Conservation (phyloP, 1,140 invertebrate genomes). For the Geopemphigus sp. region DNA sequence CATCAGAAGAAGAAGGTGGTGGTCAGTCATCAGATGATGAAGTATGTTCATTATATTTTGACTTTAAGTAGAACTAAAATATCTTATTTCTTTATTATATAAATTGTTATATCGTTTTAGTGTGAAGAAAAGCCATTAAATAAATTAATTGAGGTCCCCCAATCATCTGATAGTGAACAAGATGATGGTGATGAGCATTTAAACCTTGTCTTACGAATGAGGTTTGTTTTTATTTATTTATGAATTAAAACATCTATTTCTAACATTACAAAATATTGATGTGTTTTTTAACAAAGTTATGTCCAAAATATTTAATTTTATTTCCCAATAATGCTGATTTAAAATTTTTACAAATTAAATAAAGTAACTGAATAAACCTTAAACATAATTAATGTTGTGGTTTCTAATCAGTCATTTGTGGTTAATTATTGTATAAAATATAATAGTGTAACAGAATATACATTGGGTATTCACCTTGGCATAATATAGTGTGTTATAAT, state of each 20-base stretch:
- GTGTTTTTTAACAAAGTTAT: neutral
- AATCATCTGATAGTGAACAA: constrained; percentile 62
- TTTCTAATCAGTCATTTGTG: no score
- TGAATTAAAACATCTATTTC: neutral
- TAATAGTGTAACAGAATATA: no score
- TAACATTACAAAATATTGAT: neutral
- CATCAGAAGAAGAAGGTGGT: constrained; percentile 76
- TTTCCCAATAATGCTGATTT: neutral
- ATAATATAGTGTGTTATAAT: no score
- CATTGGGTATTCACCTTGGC: no score
- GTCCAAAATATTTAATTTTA: neutral
- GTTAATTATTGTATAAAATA: no score
- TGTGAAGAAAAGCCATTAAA: constrained; percentile 60
- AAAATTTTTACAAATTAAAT: neutral
- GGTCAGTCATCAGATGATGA: constrained; percentile 57
- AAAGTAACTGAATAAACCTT: no score
- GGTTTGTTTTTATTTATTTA: constrained; percentile 57
- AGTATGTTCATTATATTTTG: constrained; percentile 48
- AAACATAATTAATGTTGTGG: no score
- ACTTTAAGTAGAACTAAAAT: neutral
- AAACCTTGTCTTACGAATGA: constrained; percentile 79
- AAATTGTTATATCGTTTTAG: constrained; percentile 50
- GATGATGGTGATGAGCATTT: constrained; percentile 59
- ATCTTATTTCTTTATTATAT: neutral
- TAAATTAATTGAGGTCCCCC: constrained; percentile 57